Conservation (phyloP, 92 coral and sea anemone species). For the Porites rus region DNA sequence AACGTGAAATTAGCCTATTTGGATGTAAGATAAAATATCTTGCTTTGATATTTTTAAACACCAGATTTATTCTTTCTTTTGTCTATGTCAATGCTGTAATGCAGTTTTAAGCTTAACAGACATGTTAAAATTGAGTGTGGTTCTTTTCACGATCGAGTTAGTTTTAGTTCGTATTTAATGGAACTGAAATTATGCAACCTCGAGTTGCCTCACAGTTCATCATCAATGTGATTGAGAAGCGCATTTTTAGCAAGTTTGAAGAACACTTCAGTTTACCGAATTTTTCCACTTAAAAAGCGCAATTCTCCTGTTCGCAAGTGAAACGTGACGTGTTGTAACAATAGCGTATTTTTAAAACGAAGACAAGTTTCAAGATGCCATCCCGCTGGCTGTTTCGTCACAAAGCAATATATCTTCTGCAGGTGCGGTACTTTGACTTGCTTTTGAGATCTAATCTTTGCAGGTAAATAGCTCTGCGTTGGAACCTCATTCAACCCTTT, state of each 20-base stretch:
- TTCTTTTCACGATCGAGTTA: too few relatives aligned
- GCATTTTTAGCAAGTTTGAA: neutral
- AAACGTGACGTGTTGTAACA: neutral
- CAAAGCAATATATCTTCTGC: neutral
- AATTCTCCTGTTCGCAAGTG: neutral
- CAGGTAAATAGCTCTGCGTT: too few relatives aligned
- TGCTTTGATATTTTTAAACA: neutral
- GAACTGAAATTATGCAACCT: neutral
- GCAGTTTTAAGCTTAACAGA: too few relatives aligned
- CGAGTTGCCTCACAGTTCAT: neutral
- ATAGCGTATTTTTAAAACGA: conserved; percentile 1
- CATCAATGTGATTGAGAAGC: neutral
- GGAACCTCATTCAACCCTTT: neutral
- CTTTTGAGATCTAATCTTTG: neutral
- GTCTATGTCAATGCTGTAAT: neutral
- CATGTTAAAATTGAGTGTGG: too few relatives aligned
- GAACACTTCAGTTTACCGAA: neutral
- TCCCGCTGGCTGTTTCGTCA: neutral
- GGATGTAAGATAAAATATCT: neutral
- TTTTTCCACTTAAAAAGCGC: neutral
- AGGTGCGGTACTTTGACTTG: conserved; percentile 4
- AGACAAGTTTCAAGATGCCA: neutral
- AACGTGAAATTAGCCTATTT: conserved; percentile 24
- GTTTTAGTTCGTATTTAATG: neutral
- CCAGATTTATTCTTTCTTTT: neutral